These are phyloP conservation scores for Sturnus vulgaris DNA, from an alignment of 2,113 vertebrate genomes.

Conservation along the genomic window DNA sequence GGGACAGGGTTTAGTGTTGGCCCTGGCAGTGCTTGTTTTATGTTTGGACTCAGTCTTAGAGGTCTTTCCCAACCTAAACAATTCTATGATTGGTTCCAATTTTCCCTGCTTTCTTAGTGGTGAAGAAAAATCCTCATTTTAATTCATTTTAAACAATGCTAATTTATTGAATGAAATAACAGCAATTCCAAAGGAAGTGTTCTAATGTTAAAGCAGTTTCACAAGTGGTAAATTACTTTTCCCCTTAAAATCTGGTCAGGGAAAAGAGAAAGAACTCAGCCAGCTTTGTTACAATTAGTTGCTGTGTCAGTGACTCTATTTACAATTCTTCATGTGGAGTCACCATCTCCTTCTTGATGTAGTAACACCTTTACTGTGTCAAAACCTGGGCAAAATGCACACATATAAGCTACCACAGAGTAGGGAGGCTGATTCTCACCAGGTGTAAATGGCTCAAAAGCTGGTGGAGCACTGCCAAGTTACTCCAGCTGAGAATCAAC, in stretches of 20 bases:
- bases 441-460: background rate
- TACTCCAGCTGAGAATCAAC: constrained; percentile 33
- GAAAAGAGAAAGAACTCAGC: background rate
- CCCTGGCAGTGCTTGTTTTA: background rate
- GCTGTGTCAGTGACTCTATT: background rate
- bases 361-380: background rate
- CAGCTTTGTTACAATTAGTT: background rate
- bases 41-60: background rate
- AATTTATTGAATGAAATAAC: background rate
- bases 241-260: background rate
- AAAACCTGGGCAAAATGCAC: background rate
- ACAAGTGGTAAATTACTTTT: background rate
- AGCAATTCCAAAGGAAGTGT: background rate
- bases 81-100: background rate
- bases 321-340: background rate
- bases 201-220: background rate
- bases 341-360: background rate
- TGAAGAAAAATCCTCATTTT: background rate
- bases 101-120: background rate
- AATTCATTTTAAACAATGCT: background rate
- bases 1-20: background rate
- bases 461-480: background rate
- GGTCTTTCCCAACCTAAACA: background rate
- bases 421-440: background rate
- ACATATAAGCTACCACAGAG: background rate